phyloP scores from a whole-genome alignment of 2,888 invertebrate genomes.

The Helicoverpa assulta region DNA sequence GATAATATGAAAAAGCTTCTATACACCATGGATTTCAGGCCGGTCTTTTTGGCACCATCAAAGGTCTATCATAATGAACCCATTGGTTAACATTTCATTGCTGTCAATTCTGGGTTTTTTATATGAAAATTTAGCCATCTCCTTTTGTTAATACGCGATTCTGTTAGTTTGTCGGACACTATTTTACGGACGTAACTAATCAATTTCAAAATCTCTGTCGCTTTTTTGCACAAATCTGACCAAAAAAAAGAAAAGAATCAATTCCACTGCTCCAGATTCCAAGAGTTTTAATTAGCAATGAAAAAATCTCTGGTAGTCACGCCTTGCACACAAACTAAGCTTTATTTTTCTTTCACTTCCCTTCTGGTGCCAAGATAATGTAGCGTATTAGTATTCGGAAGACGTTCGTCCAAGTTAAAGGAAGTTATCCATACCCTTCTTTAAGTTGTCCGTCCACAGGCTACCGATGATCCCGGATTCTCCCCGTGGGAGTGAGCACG shows the following conservation, averaged over 20 bases:
- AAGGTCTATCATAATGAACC: too few species aligned
- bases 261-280: constrained; percentile 64
- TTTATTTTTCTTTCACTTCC: constrained; percentile 69
- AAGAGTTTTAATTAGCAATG: constrained; percentile 73
- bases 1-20: too few species aligned
- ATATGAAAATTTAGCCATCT: too few species aligned
- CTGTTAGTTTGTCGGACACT: too few species aligned
- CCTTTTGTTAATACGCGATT: too few species aligned
- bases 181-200: too few species aligned
- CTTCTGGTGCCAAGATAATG: constrained; percentile 63
- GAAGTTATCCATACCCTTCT: constrained; percentile 68
- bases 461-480: constrained; percentile 59
- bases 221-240: constrained; percentile 44
- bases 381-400: constrained; percentile 74
- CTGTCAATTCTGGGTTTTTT: too few species aligned
- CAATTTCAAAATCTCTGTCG: neutral
- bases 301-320: constrained; percentile 67
- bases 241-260: constrained; percentile 52
- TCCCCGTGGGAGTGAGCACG: constrained; percentile 35
- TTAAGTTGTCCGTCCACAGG: constrained; percentile 60
- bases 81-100: too few species aligned
- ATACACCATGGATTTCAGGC: too few species aligned
- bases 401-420: constrained; percentile 61
- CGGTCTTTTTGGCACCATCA: too few species aligned
- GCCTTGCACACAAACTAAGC: constrained; percentile 63